Conservation (phyloP, 2,888 invertebrate species). For the Pammene fasciana region DNA sequence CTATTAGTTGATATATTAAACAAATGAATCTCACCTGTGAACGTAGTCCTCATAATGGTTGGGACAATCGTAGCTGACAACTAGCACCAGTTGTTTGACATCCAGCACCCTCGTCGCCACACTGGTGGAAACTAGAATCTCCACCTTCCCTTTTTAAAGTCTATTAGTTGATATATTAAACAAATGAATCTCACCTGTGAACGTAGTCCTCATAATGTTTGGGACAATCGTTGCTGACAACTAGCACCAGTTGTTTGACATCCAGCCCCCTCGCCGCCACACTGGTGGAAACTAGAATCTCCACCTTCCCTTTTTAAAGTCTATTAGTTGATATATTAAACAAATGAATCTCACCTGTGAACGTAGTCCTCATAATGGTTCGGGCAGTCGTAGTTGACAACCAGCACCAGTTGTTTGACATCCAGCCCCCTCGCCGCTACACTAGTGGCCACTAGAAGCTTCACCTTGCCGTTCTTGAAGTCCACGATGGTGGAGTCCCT, state of each 20-base stretch:
- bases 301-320: constrained; percentile 91
- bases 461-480: constrained; percentile 97
- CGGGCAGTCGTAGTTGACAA: constrained; percentile 99
- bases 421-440: constrained; percentile 99
- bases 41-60: constrained; percentile 99
- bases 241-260: constrained; percentile 98
- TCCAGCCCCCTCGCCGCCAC: constrained; percentile 99
- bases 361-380: constrained; percentile 99
- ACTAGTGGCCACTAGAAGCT: constrained; percentile 97
- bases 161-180: not conserved
- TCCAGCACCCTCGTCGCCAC: constrained; percentile 99
- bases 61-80: constrained; percentile 99
- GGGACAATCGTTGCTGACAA: constrained; percentile 99
- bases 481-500: constrained; percentile 98
- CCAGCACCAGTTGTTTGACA: constrained; percentile 98
- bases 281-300: constrained; percentile 97
- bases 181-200: constrained; percentile 84
- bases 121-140: constrained; percentile 97
- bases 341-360: constrained; percentile 84
- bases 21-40: constrained; percentile 84
- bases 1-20: too few species aligned
- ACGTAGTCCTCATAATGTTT: constrained; percentile 99
- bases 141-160: constrained; percentile 91
- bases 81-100: constrained; percentile 98
- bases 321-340: not conserved